These are phyloP conservation scores for Lagorchestes hirsutus DNA, from an alignment of 2,797 vertebrate species.

Conservation along the genomic window DNA sequence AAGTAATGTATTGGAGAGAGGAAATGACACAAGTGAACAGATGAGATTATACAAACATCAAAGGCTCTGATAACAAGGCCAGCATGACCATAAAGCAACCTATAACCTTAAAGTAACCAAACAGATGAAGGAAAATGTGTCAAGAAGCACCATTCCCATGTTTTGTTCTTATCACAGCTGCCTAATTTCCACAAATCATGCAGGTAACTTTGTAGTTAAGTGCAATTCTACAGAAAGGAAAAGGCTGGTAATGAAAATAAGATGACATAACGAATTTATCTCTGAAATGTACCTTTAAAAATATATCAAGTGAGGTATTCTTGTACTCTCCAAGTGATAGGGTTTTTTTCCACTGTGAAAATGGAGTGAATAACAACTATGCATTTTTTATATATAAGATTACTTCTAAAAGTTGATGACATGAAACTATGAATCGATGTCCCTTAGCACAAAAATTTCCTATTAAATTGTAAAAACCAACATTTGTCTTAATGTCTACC, in stretches of 20 bases:
- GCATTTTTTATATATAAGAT: neutral
- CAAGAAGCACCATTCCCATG: neutral
- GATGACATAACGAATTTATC: slow-evolving; percentile 30
- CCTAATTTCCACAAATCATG: slow-evolving; percentile 38
- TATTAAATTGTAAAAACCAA: neutral
- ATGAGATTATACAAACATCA: slow-evolving; percentile 57
- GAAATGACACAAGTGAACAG: slow-evolving; percentile 66
- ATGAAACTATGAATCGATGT: neutral
- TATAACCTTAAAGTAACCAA: slow-evolving; percentile 29
- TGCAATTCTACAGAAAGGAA: slow-evolving; percentile 50
- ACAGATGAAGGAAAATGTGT: slow-evolving; percentile 23
- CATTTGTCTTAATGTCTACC: neutral
- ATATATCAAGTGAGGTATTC: slow-evolving; percentile 17
- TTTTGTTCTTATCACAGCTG: neutral
- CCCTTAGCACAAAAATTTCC: neutral
- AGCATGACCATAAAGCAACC: slow-evolving; percentile 38
- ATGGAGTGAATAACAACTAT: neutral
- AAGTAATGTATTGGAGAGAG: slow-evolving; percentile 28
- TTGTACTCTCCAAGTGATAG: neutral
- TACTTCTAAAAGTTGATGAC: neutral
- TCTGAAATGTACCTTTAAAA: slow-evolving; percentile 39
- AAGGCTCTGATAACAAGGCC: slow-evolving; percentile 44
- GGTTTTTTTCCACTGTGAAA: neutral
- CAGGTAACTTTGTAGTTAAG: slow-evolving; percentile 27
- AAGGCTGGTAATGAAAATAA: slow-evolving; percentile 50